Evolutionary conservation across 2,888 invertebrate genomes (phyloP), one percentile per base, ranked within the genome.

Genomic region (Mystacides longicornis): DNA sequence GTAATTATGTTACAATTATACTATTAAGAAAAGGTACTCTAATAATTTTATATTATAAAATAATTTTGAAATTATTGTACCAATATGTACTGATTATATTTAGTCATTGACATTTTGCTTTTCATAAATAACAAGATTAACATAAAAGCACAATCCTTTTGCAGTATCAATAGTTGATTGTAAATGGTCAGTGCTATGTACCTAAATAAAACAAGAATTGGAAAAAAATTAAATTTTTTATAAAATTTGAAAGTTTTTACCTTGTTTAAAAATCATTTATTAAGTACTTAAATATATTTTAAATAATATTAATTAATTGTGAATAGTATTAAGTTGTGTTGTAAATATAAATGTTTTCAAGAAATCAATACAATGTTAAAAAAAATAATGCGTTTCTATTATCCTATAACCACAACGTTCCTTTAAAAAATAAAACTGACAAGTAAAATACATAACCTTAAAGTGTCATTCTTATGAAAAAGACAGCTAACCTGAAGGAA

Each of bases 211-310:
- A 14, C 14, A 37, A 37, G 14, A 5, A 37, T 16, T 27, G 27
- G 27, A 27, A 27, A 27, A 27, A 11, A 7, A 27, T 7, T 11
- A 27, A 5, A 27, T 7, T 27, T 5, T 5, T 27, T 27, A 11
- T 7, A 27, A 5, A 27, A 27, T 27, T 27, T 27, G n/a, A 27
- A 7, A 7, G 27, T 27, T 5, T 27, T 11, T 11, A 27, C 5
- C 5, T 27, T 27, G 27, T 27, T 27, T 7, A 27, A 7, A 27
- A 27, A 27, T 11, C 27, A 27, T 37, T 33, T 37, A 51, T 43
- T 43, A 45, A 18, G n/a, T 19, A 46, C 19, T 45, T 45, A 51
- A 55, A 55, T 55, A 47, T 48, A 23, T 55, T 55, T 33, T 55
- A 48, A 52, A 45, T 19, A 19, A 45, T 45, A 43, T 18, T 45